Evolutionary conservation across 64 coral and sea anemone species (phyloP).

Genomic region (Porites lutea): DNA sequence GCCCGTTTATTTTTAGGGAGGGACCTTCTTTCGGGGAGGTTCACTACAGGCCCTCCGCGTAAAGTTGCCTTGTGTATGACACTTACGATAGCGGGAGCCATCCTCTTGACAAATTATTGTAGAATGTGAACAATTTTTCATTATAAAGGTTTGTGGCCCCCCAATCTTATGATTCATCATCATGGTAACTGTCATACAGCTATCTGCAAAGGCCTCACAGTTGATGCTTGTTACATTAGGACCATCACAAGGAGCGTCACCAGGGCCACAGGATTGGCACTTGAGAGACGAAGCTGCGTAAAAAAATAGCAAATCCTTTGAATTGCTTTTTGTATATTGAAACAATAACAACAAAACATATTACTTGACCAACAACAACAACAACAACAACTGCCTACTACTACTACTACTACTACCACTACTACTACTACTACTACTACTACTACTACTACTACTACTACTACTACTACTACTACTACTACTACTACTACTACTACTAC

Average conservation of each 20-base stretch:
- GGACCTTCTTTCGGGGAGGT: too few species aligned
- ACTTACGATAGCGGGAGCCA: not conserved
- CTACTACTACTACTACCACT: conserved; percentile 2
- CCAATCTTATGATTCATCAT: not conserved
- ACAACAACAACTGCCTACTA: not conserved
- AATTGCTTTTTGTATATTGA: too few species aligned
- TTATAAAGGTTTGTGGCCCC: not conserved
- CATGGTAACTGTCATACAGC: not conserved
- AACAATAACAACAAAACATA: not conserved
- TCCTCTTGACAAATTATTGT: not conserved
- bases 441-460: conserved; percentile 20
- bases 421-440: conserved; percentile 20
- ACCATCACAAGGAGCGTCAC: not conserved
- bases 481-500: conserved; percentile 19
- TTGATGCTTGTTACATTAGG: not conserved
- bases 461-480: conserved; percentile 16
- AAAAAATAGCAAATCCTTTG: too few species aligned
- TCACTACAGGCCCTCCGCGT: too few species aligned
- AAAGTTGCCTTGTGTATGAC: not conserved
- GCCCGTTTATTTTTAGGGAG: too few species aligned
- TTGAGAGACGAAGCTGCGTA: not conserved
- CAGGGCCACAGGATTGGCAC: not conserved
- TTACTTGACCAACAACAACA: not conserved
- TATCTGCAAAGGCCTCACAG: not conserved
- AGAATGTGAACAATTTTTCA: not conserved